Evolutionary conservation across 2,113 vertebrate genomes (phyloP).

Genomic region (Festucalex cinctus): DNA sequence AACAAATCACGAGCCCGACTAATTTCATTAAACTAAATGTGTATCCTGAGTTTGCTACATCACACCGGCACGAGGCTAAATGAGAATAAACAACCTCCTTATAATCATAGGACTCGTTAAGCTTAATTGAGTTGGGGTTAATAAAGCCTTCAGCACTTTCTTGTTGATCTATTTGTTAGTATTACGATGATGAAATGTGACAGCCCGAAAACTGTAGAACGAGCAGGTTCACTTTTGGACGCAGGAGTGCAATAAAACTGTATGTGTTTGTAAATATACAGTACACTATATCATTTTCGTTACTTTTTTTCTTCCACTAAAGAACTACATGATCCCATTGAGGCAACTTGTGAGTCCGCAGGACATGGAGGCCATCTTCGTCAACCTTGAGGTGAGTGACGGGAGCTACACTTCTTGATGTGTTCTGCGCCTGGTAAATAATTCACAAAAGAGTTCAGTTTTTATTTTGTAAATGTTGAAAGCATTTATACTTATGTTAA

Average conservation of each 20-base stretch:
- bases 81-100: conserved; percentile 54
- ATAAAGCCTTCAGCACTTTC: conserved; percentile 60
- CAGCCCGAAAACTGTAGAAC: conserved; percentile 37
- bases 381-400: conserved; percentile 88
- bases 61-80: conserved; percentile 36
- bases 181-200: conserved; percentile 62
- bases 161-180: conserved; percentile 63
- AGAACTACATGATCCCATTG: conserved; percentile 94
- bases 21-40: conserved; percentile 68
- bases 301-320: conserved; percentile 25
- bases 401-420: conserved; percentile 7
- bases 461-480: neutral
- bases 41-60: conserved; percentile 47
- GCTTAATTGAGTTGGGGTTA: conserved; percentile 70
- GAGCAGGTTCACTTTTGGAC: conserved; percentile 14
- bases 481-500: too few relatives aligned
- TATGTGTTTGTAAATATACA: neutral
- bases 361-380: conserved; percentile 90
- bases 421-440: conserved; percentile 17
- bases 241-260: conserved; percentile 4
- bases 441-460: conserved; percentile 11
- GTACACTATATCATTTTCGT: neutral
- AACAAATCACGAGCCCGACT: conserved; percentile 53
- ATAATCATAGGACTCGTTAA: conserved; percentile 60
- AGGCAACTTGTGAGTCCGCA: conserved; percentile 83